Conservation (phyloP, 2,888 invertebrate species). For the Drosophila recens region DNA sequence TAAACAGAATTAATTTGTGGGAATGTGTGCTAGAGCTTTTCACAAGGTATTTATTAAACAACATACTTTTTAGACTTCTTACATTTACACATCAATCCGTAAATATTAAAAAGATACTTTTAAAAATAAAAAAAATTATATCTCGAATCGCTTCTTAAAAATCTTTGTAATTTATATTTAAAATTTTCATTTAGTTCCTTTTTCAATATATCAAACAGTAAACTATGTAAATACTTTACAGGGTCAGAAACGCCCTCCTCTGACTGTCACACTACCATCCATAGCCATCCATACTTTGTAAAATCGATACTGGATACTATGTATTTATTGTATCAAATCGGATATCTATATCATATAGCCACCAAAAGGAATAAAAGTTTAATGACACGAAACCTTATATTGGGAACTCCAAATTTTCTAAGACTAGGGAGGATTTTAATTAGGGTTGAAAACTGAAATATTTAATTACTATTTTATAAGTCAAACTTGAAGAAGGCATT, state of each 20-base stretch:
- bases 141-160: not conserved
- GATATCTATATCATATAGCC: slow-evolving; percentile 8
- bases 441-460: not conserved
- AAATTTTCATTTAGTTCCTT: not conserved
- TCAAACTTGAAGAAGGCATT: not conserved
- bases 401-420: slow-evolving; percentile 1
- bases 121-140: not conserved
- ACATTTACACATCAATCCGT: not conserved
- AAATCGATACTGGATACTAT: slow-evolving; percentile 4
- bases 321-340: slow-evolving; percentile 7
- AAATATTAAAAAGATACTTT: not conserved
- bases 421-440: slow-evolving; percentile 22
- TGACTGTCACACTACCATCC: slow-evolving; percentile 14
- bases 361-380: slow-evolving; percentile 7
- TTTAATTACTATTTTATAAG: not conserved
- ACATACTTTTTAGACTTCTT: not conserved
- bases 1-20: not conserved
- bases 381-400: not conserved
- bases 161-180: not conserved
- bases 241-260: not conserved
- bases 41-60: not conserved
- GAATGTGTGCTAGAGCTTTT: slow-evolving; percentile 1
- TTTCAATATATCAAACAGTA: not conserved
- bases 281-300: slow-evolving; percentile 6
- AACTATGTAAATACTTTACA: not conserved